Evolutionary conservation across 2,797 vertebrate species (phyloP), one percentile per base, ranked within the genome.

Genomic region (Prunella strophiata): DNA sequence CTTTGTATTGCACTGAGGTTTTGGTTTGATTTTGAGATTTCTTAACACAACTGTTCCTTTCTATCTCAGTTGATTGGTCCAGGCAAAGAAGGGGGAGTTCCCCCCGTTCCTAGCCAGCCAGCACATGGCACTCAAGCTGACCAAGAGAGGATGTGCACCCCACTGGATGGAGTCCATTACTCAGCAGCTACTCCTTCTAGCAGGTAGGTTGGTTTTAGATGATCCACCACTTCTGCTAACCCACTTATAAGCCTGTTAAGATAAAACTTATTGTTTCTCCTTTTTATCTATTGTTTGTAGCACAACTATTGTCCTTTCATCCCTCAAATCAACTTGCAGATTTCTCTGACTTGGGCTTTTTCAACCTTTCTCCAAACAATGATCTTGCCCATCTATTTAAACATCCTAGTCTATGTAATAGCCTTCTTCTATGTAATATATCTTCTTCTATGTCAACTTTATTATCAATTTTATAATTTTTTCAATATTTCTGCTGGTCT

Each of bases 1-100:
- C 40, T 88, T 57, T 74, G 11, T 29, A 15, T 19, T 79, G 55
- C 76, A 15, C 32, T 75, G 30, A 50, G 45, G 58, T 43, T 13
- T 68, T 55, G 29, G 57, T 68, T 59, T 34, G 43, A 43, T 66
- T 51, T 48, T 81, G 59, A 86, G 45, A 36, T 90, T 32, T 73
- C 59, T 93, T 91, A 85, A 93, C 68, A 81, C 9, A n/a, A 5
- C 80, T n/a, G 7, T 95, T 97, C 26, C 43, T 79, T 79, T 97
- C 76, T 18, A 7, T 95, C 84, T 87, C 86, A 99, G 99, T 94
- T 98, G 74, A 93, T 98, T 83, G 97, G 98, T 92, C 98, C 98
- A 54, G 99, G 98, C 83, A 99, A 98, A 94, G 99, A 99, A 63
- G 98, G 99, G 5, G 99, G 99, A 13, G 95, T 98, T 45, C 98